Conservation (phyloP, 1,140 invertebrate species). For the Epicauta chinensis region DNA sequence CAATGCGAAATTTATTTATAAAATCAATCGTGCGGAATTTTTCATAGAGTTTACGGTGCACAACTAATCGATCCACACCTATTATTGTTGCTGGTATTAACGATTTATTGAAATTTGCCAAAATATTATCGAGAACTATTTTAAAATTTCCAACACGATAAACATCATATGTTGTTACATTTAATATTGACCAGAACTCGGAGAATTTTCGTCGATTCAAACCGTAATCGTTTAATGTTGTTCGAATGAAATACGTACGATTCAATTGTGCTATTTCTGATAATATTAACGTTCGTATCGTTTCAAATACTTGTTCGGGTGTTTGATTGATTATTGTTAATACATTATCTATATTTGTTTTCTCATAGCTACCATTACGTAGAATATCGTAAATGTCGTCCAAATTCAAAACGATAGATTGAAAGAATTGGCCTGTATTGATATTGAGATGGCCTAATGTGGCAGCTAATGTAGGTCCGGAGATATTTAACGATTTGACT, state of each 20-base stretch:
- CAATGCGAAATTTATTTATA: too few relatives aligned
- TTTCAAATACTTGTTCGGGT: background rate
- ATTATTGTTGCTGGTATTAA: too few relatives aligned
- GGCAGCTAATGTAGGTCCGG: too few relatives aligned
- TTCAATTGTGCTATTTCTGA: background rate
- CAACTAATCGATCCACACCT: too few relatives aligned
- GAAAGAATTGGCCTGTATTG: too few relatives aligned
- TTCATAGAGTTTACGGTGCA: background rate
- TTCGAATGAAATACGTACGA: background rate
- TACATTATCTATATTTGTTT: conserved; percentile 1
- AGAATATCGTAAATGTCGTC: conserved; percentile 4
- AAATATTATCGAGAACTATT: conserved; percentile 6
- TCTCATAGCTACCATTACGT: conserved; percentile 1
- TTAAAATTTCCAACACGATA: conserved; percentile 9
- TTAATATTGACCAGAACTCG: background rate
- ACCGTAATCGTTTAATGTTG: background rate
- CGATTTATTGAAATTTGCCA: conserved; percentile 6
- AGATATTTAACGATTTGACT: too few relatives aligned
- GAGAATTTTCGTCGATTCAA: background rate
- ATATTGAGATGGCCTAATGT: too few relatives aligned
- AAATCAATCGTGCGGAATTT: background rate
- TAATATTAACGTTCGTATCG: background rate
- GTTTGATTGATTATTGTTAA: background rate
- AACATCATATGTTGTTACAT: conserved; percentile 13
- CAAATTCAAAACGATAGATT: too few relatives aligned